A percentile compares a stretch with the other conserved stretches of the same genome.
phyloP scores from a whole-genome alignment of 2,797 vertebrate species.

The Aphelocoma californica region DNA sequence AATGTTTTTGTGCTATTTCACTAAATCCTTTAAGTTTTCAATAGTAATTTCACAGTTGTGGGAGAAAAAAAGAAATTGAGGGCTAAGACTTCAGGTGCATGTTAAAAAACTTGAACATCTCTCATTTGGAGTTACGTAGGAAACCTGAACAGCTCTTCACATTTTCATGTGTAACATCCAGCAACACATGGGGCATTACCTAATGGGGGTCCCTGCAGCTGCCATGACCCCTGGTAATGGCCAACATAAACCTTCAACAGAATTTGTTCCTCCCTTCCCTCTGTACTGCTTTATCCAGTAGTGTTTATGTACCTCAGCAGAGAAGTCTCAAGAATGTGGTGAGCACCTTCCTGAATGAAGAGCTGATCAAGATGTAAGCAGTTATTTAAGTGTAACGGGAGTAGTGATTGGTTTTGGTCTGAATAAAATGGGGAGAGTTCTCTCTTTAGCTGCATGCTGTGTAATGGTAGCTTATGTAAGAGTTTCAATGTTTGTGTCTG shows the following conservation, averaged over 20 bases:
- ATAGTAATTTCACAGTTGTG: background rate
- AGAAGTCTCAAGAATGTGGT: background rate
- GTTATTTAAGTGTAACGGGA: background rate
- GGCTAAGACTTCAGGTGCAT: background rate
- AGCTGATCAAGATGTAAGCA: background rate
- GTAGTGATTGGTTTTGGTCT: background rate
- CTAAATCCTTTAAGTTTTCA: background rate
- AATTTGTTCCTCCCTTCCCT: background rate
- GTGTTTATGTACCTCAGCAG: background rate
- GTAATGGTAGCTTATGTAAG: background rate
- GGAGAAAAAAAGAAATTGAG: background rate
- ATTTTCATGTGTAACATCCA: background rate
- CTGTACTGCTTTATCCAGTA: accelerated
- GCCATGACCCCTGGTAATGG: background rate
- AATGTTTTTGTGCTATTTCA: background rate
- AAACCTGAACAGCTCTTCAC: background rate
- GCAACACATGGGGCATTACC: accelerated
- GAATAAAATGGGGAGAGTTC: background rate
- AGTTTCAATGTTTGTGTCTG: background rate
- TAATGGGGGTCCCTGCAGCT: background rate
- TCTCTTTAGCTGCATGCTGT: background rate
- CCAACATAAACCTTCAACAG: accelerated
- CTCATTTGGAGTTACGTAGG: background rate
- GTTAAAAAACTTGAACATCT: background rate
- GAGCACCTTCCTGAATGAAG: background rate